Base-by-base conservation (phyloP, 1,140 invertebrate species). In the Gonioctena quinquepunctata region DNA sequence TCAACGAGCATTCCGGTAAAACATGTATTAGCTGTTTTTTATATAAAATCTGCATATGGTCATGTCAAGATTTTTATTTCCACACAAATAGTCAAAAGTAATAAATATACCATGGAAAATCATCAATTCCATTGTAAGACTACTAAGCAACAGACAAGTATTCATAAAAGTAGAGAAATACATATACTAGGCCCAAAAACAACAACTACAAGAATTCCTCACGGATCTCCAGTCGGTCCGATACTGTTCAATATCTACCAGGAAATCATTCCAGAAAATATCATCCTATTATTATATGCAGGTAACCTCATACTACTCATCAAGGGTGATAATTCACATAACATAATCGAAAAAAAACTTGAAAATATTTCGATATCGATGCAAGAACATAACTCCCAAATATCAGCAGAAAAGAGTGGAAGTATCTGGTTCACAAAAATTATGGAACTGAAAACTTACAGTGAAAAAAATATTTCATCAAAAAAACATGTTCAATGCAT, bases 201-300 rank as follows among this genome's bases (percentile, higher is more conserved):
- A 1, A 52, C 33, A 3, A 48, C 11, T 22, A 28, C 25, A 42
- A 65, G 69, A 0, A 0, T 71, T 11, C 54, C 64, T 11, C 69
- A 71, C 22, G 69, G 69, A 11, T 71, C 69, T 1, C 69, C 69
- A 27, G 21, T 70, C 3, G 66, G 63, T 23, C 21, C 69, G n/a
- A n/a, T 70, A 2, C n/a, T 70, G 27, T 70, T 60, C 13, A 60
- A 60, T 27, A 26, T 60, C 1, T 60, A 60, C 19, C 23, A 13
- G 7, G 57, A 60, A 26, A 60, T 66, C 28, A 57, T 57, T 27
- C 66, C 23, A 57, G 49, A 28, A 27, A 59, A 60, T 2, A 26
- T 52, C 13, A 52, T 3, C n/a, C 33, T 52, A 3, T 13, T 54
- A 6, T 18, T 3, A 21, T 54, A 54, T 54, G 50, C 19, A 66